These are phyloP conservation scores for Lysandra coridon DNA, from an alignment of 2,888 invertebrate genomes.

Conservation along the genomic window DNA sequence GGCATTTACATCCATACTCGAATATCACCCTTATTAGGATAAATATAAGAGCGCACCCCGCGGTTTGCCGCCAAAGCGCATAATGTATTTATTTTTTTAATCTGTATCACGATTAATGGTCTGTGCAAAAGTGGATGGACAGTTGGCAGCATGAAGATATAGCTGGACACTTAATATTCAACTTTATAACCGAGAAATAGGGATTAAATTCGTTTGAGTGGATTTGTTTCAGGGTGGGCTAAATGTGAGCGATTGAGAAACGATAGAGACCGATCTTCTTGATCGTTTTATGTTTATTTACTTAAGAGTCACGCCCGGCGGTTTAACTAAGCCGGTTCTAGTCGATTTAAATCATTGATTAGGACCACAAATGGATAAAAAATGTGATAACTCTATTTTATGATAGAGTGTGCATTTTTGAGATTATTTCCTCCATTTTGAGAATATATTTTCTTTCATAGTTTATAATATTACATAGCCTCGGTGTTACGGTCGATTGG, in stretches of 20 bases:
- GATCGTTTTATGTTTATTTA: conserved; percentile 26
- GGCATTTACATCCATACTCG: conserved; percentile 61
- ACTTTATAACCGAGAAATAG: neutral
- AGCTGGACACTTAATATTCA: neutral
- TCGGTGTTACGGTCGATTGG: no score
- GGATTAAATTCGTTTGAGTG: neutral
- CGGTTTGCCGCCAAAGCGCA: conserved; percentile 63
- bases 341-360: neutral
- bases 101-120: conserved; percentile 68
- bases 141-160: conserved; percentile 31
- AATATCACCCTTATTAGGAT: conserved; percentile 58
- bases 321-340: neutral
- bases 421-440: neutral
- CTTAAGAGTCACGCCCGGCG: neutral
- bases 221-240: conserved; percentile 24
- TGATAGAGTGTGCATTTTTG: neutral
- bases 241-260: conserved; percentile 26
- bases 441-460: no score
- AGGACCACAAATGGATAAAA: neutral
- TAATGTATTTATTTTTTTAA: conserved; percentile 65
- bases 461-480: no score
- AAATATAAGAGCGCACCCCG: conserved; percentile 49
- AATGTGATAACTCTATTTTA: neutral
- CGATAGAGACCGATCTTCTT: conserved; percentile 21
- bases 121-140: conserved; percentile 31